Evolutionary conservation across 2,113 vertebrate genomes (phyloP), one percentile per base, ranked within the genome.

Genomic region (Pitta sordida): DNA sequence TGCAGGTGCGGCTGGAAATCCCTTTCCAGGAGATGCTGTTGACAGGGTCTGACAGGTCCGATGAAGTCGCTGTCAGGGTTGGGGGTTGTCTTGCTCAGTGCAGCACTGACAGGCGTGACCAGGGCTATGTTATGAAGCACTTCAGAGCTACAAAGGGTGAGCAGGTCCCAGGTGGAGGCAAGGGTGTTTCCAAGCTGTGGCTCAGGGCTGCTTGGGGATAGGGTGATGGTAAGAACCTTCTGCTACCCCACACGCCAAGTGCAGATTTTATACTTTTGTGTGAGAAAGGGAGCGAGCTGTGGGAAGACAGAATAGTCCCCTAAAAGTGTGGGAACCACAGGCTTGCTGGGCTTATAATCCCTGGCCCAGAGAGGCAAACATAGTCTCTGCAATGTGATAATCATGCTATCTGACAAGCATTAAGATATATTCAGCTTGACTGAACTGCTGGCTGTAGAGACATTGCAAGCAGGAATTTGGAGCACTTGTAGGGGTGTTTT

Each of bases 21-120:
- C 52, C 32, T 52, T 8, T 46, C 29, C 65, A 2, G 55, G 48
- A 70, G 59, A 9, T 30, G 30, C n/a, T 30, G 1, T 4, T 3
- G 3, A 37, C 2, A 17, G 20, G n/a, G 3, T 30, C 13, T 1
- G 80, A 73, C 0, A 3, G 12, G 30, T 5, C 22, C 56, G 36
- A 34, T 15, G 12, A 15, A 75, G 48, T 23, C 0, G 1, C 0
- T 4, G 24, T 23, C 3, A 6, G 44, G 19, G 37, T n/a, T 7
- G 16, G 16, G 24, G 10, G 23, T 46, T 53, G n/a, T 39, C 62
- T 32, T 21, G n/a, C 60, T 63, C 18, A 0, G 52, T 4, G 23
- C 46, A 30, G 48, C 39, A 1, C 13, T 1, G n/a, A 2, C 62
- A 26, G 53, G 2, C 6, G 15, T 2, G 48, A 27, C 30, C 70